These are phyloP conservation scores for Acrobasis consociella DNA, from an alignment of 2,888 invertebrate genomes.

Conservation along the genomic window DNA sequence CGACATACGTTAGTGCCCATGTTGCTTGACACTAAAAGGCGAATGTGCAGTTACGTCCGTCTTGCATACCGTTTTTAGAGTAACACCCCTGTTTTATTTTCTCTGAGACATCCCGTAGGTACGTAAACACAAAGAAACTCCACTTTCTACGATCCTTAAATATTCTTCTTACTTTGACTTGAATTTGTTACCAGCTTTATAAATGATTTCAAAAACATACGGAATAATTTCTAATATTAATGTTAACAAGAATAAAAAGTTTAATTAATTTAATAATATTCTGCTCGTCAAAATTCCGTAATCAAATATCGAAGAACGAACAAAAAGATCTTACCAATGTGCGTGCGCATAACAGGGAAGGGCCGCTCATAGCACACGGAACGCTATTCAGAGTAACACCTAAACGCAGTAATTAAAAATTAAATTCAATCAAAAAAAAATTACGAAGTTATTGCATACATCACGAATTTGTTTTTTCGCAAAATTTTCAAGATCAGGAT, in stretches of 20 bases:
- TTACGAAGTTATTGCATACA: background rate
- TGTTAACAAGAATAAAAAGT: background rate
- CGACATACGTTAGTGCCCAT: too few species aligned
- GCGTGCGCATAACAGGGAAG: constrained; percentile 20
- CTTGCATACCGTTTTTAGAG: too few species aligned
- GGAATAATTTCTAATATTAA: too few species aligned
- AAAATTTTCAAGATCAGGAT: background rate
- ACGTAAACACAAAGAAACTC: too few species aligned
- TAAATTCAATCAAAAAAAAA: constrained; percentile 1
- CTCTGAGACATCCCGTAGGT: too few species aligned
- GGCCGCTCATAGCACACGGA: constrained; percentile 19
- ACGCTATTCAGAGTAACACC: constrained; percentile 15
- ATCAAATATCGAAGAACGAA: constrained; percentile 15
- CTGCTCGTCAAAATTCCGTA: constrained; percentile 12
- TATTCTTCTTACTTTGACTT: too few species aligned
- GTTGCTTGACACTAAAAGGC: too few species aligned
- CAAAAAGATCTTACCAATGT: constrained; percentile 12
- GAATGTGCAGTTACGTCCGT: too few species aligned
- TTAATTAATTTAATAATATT: background rate
- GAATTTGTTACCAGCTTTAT: too few species aligned
- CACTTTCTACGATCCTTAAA: background rate
- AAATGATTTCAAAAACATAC: too few species aligned
- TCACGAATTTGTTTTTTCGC: background rate
- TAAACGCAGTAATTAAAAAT: constrained; percentile 7
- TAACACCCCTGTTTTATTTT: too few species aligned